Evolutionary conservation across 2,888 invertebrate genomes (phyloP).

Genomic region (Philaethria dido): DNA sequence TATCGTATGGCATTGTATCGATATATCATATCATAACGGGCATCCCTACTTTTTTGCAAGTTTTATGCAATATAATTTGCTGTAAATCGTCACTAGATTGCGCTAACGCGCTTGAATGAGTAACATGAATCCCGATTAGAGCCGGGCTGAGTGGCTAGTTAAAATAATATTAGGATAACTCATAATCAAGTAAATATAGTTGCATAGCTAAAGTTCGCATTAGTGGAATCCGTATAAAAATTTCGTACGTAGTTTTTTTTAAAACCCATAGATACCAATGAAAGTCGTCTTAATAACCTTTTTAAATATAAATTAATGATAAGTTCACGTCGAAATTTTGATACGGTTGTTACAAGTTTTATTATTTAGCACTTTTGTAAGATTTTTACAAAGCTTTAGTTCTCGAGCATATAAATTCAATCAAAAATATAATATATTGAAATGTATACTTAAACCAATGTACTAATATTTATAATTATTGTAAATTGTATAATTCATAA

Average conservation of each 20-base stretch:
- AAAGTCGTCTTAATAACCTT: too few species aligned
- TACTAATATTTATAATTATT: neutral
- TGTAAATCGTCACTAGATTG: conserved; percentile 1
- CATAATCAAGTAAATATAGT: conserved; percentile 3
- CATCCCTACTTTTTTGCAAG: neutral
- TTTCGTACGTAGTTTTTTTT: neutral
- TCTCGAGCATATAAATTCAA: neutral
- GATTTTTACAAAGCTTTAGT: neutral
- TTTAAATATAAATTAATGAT: neutral
- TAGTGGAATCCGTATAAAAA: conserved; percentile 5
- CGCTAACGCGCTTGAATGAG: conserved; percentile 8
- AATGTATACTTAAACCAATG: neutral
- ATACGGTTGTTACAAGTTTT: neutral
- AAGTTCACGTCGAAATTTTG: neutral
- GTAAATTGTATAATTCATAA: neutral
- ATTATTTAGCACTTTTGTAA: neutral
- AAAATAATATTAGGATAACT: neutral
- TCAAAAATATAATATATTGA: neutral
- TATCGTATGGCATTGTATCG: neutral
- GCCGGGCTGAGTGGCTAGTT: neutral
- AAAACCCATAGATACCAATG: too few species aligned
- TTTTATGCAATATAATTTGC: neutral
- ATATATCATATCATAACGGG: neutral
- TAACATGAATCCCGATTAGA: neutral
- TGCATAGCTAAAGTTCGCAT: neutral